Evolutionary conservation across 1,140 invertebrate species (phyloP).

Genomic region (Drosophila sechellia): DNA sequence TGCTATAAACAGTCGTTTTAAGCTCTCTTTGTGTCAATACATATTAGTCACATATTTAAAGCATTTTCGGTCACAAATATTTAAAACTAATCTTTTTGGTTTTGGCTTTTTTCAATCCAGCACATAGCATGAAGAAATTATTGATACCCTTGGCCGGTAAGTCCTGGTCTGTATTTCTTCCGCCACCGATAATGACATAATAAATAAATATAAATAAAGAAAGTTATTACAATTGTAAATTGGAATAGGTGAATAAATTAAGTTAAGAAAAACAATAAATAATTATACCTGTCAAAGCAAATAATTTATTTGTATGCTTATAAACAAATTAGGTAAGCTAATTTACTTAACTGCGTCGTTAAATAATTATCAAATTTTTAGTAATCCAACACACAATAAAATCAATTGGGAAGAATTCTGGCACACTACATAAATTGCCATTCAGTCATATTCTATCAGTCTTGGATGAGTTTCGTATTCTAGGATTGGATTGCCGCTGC

Average conservation of each 20-base stretch:
- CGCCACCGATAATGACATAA: background rate
- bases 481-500: slow-evolving; percentile 13
- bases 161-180: slow-evolving; percentile 11
- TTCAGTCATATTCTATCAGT: slow-evolving; percentile 5
- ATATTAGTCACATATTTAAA: background rate
- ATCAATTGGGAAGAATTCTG: slow-evolving; percentile 3
- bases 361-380: slow-evolving; percentile 10
- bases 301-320: background rate
- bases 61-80: slow-evolving; percentile 32
- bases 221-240: too few relatives aligned
- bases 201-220: too few relatives aligned
- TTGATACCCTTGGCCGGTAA: background rate
- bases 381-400: slow-evolving; percentile 21
- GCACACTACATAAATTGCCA: background rate
- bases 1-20: background rate
- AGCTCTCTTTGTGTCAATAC: slow-evolving; percentile 5
- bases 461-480: slow-evolving; percentile 24
- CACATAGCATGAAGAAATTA: too few relatives aligned
- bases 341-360: background rate
- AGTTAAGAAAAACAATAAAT: too few relatives aligned
- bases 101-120: too few relatives aligned
- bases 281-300: background rate
- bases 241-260: too few relatives aligned
- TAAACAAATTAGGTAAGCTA: background rate
- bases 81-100: too few relatives aligned